Conservation (phyloP, 2,797 vertebrate genomes). For the Karalla daura region DNA sequence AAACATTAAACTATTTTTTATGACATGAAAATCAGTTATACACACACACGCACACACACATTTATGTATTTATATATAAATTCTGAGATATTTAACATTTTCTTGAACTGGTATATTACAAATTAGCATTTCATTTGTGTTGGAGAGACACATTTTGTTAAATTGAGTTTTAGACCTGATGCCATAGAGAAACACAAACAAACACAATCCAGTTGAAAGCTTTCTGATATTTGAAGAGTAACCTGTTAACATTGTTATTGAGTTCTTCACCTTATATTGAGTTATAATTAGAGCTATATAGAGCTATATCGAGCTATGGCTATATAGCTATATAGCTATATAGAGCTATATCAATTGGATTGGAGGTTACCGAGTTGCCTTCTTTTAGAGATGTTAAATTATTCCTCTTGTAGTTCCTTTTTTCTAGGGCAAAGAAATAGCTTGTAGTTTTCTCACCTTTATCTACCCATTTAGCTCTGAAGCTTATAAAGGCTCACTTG, state of each 20-base stretch:
- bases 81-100: too few relatives aligned
- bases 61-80: too few relatives aligned
- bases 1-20: too few relatives aligned
- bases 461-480: background rate
- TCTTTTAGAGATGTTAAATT: background rate
- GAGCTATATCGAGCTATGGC: background rate
- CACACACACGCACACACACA: too few relatives aligned
- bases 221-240: background rate
- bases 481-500: background rate
- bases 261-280: background rate
- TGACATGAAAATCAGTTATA: too few relatives aligned
- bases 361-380: background rate
- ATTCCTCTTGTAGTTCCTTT: background rate
- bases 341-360: background rate
- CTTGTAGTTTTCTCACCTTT: conserved; percentile 5
- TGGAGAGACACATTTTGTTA: background rate
- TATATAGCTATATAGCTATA: background rate
- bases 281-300: background rate
- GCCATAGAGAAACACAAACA: background rate
- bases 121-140: too few relatives aligned
- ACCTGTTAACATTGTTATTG: background rate
- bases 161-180: background rate
- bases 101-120: too few relatives aligned
- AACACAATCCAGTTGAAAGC: too few relatives aligned
- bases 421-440: conserved; percentile 4